These are phyloP conservation scores for Cryptus viduatorius DNA, from an alignment of 2,888 invertebrate genomes.

Conservation along the genomic window DNA sequence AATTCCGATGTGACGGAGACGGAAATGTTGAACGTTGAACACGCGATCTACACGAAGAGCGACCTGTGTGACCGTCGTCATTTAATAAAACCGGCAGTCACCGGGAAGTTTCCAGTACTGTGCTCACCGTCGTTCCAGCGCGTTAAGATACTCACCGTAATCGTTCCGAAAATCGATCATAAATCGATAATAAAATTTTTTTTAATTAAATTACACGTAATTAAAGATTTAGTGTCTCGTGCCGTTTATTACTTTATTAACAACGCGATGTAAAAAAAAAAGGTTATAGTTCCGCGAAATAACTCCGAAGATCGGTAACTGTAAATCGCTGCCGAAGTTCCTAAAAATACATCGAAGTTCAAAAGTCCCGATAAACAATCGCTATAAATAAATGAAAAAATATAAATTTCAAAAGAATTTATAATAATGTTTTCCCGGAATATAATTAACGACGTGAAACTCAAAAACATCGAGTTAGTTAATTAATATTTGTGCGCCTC, in stretches of 20 bases:
- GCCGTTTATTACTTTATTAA: neutral
- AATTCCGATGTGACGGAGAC: neutral
- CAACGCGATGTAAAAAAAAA: neutral
- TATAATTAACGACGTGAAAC: too few relatives aligned
- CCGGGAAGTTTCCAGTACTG: conserved; percentile 48
- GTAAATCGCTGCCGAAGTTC: neutral
- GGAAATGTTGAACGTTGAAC: conserved; percentile 15
- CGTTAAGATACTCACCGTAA: neutral
- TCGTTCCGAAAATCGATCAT: neutral
- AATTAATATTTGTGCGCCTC: neutral
- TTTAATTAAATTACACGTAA: neutral
- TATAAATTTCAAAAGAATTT: too few relatives aligned
- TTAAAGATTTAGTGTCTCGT: neutral
- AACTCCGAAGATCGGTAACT: neutral
- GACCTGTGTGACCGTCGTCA: conserved; percentile 1
- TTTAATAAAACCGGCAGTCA: conserved; percentile 50
- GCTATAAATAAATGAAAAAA: neutral
- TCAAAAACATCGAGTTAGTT: neutral
- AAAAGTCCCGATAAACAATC: neutral
- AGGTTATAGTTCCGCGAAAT: neutral
- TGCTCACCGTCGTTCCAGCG: conserved; percentile 27
- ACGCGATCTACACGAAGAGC: neutral
- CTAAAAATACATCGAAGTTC: too few relatives aligned
- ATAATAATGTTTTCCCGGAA: too few relatives aligned
- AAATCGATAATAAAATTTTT: neutral